Evolutionary conservation across 2,797 vertebrate species (phyloP), one percentile per base, ranked within the genome.

Genomic region (Esox lucius): DNA sequence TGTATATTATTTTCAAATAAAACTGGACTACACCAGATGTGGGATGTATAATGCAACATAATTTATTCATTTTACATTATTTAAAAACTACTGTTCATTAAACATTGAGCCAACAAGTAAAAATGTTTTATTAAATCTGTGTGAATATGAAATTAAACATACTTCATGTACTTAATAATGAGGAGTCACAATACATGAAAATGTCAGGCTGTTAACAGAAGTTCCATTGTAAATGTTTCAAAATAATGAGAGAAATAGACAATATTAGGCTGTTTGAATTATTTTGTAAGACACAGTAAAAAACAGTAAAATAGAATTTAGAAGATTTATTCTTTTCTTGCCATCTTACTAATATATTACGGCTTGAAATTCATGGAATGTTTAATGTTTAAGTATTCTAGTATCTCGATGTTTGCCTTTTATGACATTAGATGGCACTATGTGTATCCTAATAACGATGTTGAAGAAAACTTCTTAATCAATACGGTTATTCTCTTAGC

Each of bases 1-100:
- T n/a, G n/a, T n/a, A n/a, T n/a, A n/a, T n/a, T n/a, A n/a, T n/a
- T 28, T 35, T 71, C 3, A 56, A 35, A 71, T 71, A 35, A 71
- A 70, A 31, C 28, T 1, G 8, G 8, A 71, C 4, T 56, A 33
- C 19, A 19, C 28, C 49, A 3, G 28, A 31, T 69, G 15, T 48
- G 42, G 26, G 28, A 15, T 31, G 19, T 31, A 7, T 16, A 31
- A 28, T 33, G 16, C 64, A 66, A 15, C 9, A 12, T 33, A 0
- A 33, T 67, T 16, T 67, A 15, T 39, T 33, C 31, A 17, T 17
- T 67, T 13, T 64, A 31, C 11, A 16, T 64, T 0, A 64, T 31
- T 56, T 56, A 11, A 56, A 56, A 56, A n/a, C 53, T 4, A 8
- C n/a, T 56, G 19, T 2, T 56, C 53, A 8, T 8, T 56, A 1